Evolutionary conservation across 2,113 vertebrate genomes (phyloP).

Genomic region (Sakesphorus luctuosus): DNA sequence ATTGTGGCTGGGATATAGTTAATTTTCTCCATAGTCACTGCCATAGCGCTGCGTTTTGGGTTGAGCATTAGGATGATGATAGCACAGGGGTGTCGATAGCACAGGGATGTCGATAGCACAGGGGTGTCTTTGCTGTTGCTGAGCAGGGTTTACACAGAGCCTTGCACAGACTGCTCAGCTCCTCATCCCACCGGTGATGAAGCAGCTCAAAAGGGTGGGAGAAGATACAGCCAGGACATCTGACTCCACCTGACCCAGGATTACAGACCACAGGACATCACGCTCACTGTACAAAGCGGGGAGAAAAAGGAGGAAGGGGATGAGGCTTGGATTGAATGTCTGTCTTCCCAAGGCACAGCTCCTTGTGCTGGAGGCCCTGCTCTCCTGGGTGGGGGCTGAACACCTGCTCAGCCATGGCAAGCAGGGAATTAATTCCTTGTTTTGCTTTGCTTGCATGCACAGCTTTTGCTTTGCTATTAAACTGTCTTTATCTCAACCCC

Average conservation of each 20-base stretch:
- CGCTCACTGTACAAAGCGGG: not conserved
- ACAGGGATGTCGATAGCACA: not conserved
- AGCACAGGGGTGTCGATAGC: not conserved
- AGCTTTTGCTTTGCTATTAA: not conserved
- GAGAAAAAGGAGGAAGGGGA: not conserved
- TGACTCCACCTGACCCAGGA: not conserved
- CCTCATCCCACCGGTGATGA: not conserved
- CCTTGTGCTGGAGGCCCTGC: not conserved
- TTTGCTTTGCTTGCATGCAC: not conserved
- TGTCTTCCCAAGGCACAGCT: accelerated
- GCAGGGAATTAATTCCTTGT: not conserved
- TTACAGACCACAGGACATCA: not conserved
- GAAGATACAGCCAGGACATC: not conserved
- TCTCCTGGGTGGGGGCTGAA: not conserved
- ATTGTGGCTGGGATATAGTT: not conserved
- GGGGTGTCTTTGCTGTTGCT: not conserved
- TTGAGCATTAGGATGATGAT: not conserved
- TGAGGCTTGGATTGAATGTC: not conserved
- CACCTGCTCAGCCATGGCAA: not conserved
- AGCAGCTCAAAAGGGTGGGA: too few species aligned
- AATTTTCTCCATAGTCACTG: not conserved
- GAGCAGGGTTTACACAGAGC: not conserved
- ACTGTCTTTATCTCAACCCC: not conserved
- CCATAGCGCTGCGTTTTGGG: not conserved
- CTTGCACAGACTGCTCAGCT: not conserved